Evolutionary conservation across 2,797 vertebrate genomes (phyloP).

Genomic region (Lepus oiostolus): DNA sequence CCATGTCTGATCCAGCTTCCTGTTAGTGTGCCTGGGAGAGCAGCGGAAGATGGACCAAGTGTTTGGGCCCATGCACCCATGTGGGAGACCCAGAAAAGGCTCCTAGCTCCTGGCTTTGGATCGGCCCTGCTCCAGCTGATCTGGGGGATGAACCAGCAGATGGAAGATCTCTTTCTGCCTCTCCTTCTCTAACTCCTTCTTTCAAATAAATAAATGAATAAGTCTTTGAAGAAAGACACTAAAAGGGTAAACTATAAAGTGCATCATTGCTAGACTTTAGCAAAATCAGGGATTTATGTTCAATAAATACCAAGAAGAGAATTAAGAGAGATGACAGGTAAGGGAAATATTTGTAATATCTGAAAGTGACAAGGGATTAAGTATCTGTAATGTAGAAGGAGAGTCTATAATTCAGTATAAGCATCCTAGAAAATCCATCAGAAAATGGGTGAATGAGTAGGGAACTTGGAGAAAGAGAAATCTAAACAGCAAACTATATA

Average conservation of each 20-base stretch:
- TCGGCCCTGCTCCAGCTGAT: no score
- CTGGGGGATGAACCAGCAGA: no score
- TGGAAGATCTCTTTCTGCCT: no score
- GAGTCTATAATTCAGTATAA: constrained; percentile 22
- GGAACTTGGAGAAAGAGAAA: constrained; percentile 26
- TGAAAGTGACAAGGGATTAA: constrained; percentile 53
- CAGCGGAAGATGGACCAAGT: no score
- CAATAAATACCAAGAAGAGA: constrained; percentile 10
- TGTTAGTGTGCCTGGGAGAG: no score
- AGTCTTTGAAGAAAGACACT: not conserved
- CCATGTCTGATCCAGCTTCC: no score
- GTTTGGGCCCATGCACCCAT: no score
- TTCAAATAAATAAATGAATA: no score
- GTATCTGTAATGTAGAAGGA: not conserved
- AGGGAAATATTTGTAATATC: constrained; percentile 41
- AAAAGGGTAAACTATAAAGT: constrained; percentile 25
- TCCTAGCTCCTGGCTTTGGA: no score
- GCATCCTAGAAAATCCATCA: not conserved
- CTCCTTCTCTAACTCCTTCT: no score
- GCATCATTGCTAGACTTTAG: constrained; percentile 28
- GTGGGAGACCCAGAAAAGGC: no score
- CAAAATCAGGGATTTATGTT: constrained; percentile 16
- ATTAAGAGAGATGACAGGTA: constrained; percentile 5
- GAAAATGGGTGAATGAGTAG: constrained; percentile 12
- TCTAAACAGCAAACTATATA: not conserved